Evolutionary conservation across 37 sponge, comb jelly and placozoan genomes (phyloP).

Genomic region (Halichondria panicea): DNA sequence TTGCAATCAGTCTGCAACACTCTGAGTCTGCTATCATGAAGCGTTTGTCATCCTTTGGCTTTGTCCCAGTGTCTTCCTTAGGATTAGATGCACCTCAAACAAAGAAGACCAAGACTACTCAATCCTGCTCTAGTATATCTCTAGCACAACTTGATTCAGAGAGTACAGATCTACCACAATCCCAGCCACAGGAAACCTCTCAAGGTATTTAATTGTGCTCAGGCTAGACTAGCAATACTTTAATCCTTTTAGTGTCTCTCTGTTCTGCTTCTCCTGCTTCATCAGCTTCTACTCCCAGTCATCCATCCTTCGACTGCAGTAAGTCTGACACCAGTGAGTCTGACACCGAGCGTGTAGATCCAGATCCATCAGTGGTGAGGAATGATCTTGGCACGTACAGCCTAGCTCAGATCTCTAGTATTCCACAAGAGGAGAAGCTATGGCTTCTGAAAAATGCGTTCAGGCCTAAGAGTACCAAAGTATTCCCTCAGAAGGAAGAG

Average conservation of each 20-base stretch:
- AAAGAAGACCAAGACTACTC: background rate
- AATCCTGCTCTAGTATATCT: no score
- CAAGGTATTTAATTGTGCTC: no score
- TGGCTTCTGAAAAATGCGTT: constrained; percentile 25
- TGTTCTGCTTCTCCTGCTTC: background rate
- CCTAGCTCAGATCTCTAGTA: background rate
- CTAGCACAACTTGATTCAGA: no score
- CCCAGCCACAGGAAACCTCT: no score
- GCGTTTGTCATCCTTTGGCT: constrained; percentile 3
- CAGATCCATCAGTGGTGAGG: background rate
- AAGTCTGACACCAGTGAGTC: no score
- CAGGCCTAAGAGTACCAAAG: constrained; percentile 17
- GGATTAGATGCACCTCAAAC: no score
- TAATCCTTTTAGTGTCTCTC: background rate
- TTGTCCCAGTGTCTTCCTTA: background rate
- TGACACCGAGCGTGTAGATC: no score
- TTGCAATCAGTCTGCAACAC: no score
- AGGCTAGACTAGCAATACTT: background rate
- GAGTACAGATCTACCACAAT: no score
- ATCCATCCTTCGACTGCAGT: background rate
- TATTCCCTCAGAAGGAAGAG: constrained; percentile 24
- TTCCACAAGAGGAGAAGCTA: constrained; percentile 14
- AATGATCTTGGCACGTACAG: constrained; percentile 1
- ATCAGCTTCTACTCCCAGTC: background rate
- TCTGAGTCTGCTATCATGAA: background rate